A percentile compares a stretch with the other conserved stretches of the same genome.
phyloP scores from a whole-genome alignment of 2,797 vertebrate genomes.

The Oryzias sinensis region DNA sequence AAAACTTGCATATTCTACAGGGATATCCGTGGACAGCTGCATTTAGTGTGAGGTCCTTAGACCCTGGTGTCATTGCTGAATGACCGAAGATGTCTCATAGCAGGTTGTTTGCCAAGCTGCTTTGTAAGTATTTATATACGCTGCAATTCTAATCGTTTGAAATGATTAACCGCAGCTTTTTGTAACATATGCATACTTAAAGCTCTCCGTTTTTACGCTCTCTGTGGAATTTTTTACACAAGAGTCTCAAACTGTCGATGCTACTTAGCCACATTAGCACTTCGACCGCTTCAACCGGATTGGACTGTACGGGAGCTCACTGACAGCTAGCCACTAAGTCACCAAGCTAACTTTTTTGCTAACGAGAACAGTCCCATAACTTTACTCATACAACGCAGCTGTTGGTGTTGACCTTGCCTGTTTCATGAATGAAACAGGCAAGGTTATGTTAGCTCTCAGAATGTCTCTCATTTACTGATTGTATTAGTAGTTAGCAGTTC shows the following conservation, averaged over 20 bases:
- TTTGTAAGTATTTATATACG: conserved; percentile 75
- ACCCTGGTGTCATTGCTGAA: conserved; percentile 84
- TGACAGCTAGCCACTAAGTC: conserved; percentile 21
- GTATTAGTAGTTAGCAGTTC: not conserved
- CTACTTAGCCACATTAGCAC: conserved; percentile 42
- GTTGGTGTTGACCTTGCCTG: conserved; percentile 39
- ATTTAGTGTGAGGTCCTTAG: conserved; percentile 51
- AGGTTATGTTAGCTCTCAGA: too few relatives aligned
- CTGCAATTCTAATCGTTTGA: not conserved
- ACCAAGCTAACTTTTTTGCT: conserved; percentile 15
- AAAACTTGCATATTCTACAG: not conserved
- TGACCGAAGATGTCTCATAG: conserved; percentile 85
- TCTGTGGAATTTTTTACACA: too few relatives aligned
- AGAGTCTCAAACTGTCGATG: not conserved
- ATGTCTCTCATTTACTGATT: too few relatives aligned
- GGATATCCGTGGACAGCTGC: conserved; percentile 52
- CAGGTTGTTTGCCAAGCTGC: conserved; percentile 79
- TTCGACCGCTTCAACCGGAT: not conserved
- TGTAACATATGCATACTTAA: rapidly evolving
- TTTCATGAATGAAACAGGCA: not conserved
- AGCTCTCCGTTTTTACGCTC: too few relatives aligned
- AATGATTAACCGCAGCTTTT: not conserved
- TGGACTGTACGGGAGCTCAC: not conserved
- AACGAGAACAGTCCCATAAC: not conserved
- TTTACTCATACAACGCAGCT: conserved; percentile 1